Evolutionary conservation across 2,888 invertebrate species (phyloP), one percentile per base, ranked within the genome.

Genomic region (Clanis bilineata): DNA sequence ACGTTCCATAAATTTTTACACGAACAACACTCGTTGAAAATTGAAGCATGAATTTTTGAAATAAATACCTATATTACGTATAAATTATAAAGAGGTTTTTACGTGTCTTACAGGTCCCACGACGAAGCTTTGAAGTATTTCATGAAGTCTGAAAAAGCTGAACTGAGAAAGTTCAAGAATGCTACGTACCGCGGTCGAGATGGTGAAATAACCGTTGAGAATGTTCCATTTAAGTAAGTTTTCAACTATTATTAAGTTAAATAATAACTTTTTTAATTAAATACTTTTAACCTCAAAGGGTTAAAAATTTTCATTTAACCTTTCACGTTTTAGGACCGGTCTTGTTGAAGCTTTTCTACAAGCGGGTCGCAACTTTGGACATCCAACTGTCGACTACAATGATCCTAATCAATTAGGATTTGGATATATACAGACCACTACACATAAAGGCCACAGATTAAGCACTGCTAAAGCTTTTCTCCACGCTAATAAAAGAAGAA

Each of bases 401-500:
- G 93, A 94, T 0, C 92, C 93, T 21, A 87, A 93, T 54, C 93
- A 94, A 74, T 85, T 94, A 9, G 96, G 95, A 9, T 93, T 95
- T 68, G 93, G 92, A 15, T 90, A 91, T 68, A 77, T 83, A 21
- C 92, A 92, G 73, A 83, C 83, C 0, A 95, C 93, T 6, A 93
- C 93, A 0, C 84, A 90, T 47, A 90, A 93, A 67, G 96, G 96
- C 0, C 92, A 93, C 4, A 92, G 97, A 41, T 92, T 95, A 61
- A 95, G 95, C 73, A 93, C 94, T 0, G 95, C 95, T 51, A 94
- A 93, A 69, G 94, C 95, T 1, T 96, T 94, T 72, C 89, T 96
- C 0, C 92, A 94, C 63, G 94, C 94, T 7, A 92, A 95, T 78
- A 90, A 93, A 62, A 74, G 90, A 22, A 87, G 96, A 56, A 86